Base-by-base conservation (phyloP, 2,888 invertebrate genomes). In the Aspidiotus destructor region DNA sequence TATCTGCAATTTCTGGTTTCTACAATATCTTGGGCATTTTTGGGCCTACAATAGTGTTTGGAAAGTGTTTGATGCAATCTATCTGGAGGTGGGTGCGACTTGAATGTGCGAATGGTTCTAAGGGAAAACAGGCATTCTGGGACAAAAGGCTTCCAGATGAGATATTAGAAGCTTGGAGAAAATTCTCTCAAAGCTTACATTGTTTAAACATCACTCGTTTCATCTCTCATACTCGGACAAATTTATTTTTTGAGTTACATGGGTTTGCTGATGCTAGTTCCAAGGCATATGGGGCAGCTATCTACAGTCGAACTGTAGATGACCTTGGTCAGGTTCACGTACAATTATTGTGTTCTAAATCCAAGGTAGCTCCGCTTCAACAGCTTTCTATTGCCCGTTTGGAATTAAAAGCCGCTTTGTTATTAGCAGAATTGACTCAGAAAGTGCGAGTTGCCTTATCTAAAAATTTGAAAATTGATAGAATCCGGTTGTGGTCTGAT, bases 341-440 rank as follows among this genome's bases (percentile, higher is more conserved):
- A 58, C 13, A 57, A 42, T 60, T 75, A 41, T 41, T 75, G 10
- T 73, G 72, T 41, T 70, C 75, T 5, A 75, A 76, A 70, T 72
- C 73, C 2, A 69, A 73, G 9, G 73, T 75, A 10, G 74, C 75
- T 8, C 74, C 74, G 13, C n/a, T 74, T 11, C 74, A 74, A 65
- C 65, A 52, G 8, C 64, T 71, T 6, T 70, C 73, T 0, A 53
- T 73, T 11, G 74, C 74, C 7, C 69, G 74, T 63, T 65, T 74
- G 8, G 74, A 75, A 70, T 69, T 74, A 16, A 74, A 72, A 52
- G 74, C 70, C 6, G 74, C 74, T 0, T 17, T 73, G 16, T 53
- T 73, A 55, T 68, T 74, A 8, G 68, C 72, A 0, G 69, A 71
- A 52, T 58, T 74, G 52, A 42, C 55, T 7, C 44, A 62, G 2